These are phyloP conservation scores for Falco cherrug DNA, from an alignment of 2,797 vertebrate genomes.

Conservation along the genomic window DNA sequence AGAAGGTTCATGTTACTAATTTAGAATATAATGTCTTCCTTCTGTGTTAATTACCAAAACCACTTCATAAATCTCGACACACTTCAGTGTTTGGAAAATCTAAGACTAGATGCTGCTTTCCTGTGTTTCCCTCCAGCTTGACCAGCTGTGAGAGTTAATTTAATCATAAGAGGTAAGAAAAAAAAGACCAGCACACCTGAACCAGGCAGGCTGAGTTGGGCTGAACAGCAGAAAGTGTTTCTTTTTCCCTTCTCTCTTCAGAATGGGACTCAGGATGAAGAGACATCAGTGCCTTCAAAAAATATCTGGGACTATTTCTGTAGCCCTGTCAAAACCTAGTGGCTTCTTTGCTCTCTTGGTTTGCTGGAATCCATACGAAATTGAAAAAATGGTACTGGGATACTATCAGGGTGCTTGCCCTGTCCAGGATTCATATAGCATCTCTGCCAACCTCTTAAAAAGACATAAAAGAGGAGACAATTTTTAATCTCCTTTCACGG, in stretches of 20 bases:
- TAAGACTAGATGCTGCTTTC: background rate
- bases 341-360: background rate
- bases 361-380: background rate
- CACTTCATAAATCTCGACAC: background rate
- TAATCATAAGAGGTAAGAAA: background rate
- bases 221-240: background rate
- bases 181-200: background rate
- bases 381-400: background rate
- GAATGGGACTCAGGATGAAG: background rate
- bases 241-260: background rate
- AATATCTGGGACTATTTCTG: background rate
- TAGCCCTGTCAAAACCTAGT: background rate
- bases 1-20: background rate
- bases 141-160: background rate
- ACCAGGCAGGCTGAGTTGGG: background rate
- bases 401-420: background rate
- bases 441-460: conserved; percentile 19
- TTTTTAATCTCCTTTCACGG: conserved; percentile 41
- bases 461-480: conserved; percentile 6
- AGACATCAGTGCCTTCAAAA: background rate
- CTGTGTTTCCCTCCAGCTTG: background rate
- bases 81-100: background rate
- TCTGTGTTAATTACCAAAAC: background rate
- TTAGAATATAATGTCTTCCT: background rate
- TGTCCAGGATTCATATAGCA: background rate